Percentiles rank a stretch among this genome's conserved stretches.
These are phyloP conservation scores for Chinchilla lanigera DNA, from an alignment of 2,113 vertebrate genomes.

Conservation along the genomic window DNA sequence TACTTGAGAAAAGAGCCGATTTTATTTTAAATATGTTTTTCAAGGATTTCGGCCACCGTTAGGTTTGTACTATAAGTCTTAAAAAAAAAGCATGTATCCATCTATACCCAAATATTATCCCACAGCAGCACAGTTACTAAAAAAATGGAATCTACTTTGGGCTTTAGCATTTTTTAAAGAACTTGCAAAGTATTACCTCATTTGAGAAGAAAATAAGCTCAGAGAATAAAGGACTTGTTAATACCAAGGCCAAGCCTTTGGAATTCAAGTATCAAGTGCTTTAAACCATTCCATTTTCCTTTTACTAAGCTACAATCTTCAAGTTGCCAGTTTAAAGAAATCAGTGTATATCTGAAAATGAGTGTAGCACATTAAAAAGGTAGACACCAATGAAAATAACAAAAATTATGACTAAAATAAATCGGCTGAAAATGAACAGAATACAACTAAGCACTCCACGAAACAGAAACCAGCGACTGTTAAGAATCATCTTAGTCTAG, in stretches of 20 bases:
- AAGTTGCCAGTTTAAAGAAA: not conserved
- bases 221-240: constrained; percentile 16
- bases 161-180: constrained; percentile 36
- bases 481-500: not conserved
- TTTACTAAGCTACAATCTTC: constrained; percentile 35
- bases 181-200: not conserved
- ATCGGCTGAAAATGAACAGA: not conserved
- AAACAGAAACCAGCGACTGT: not conserved
- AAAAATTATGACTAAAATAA: not conserved
- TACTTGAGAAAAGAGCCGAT: constrained; percentile 44
- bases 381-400: not conserved
- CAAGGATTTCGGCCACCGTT: not conserved
- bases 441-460: not conserved
- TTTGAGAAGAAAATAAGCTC: constrained; percentile 50
- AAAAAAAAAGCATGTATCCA: constrained; percentile 34
- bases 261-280: constrained; percentile 48
- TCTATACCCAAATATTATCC: constrained; percentile 32
- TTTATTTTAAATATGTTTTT: constrained; percentile 49
- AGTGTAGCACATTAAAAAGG: not conserved
- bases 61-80: not conserved
- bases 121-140: constrained; percentile 26
- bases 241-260: constrained; percentile 34
- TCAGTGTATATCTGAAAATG: not conserved
- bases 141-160: constrained; percentile 31
- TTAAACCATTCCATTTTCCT: not conserved